A percentile compares a stretch with the other conserved stretches of the same genome.
These are phyloP conservation scores for Hycleus cichorii DNA, from an alignment of 1,140 invertebrate genomes.

Conservation along the genomic window DNA sequence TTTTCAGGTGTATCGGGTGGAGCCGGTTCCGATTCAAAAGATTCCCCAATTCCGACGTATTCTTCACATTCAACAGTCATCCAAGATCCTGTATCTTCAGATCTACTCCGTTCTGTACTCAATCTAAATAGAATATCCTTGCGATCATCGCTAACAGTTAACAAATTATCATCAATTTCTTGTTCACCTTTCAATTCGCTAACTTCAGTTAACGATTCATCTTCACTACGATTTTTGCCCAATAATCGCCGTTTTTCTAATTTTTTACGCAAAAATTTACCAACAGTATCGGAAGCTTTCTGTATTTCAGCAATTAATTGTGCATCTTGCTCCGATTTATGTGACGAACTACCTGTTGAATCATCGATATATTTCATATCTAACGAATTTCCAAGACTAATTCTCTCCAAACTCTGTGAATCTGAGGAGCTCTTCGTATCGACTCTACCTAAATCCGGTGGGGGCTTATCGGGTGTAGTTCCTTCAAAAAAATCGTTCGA, in stretches of 20 bases:
- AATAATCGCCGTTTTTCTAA: conserved; percentile 38
- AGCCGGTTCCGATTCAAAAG: conserved; percentile 34
- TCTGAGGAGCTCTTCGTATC: conserved; percentile 37
- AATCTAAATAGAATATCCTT: conserved; percentile 42
- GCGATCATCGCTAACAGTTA: conserved; percentile 37
- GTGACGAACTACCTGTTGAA: conserved; percentile 36
- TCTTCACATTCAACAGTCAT: conserved; percentile 56
- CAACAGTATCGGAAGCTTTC: conserved; percentile 34
- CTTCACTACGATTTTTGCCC: conserved; percentile 47
- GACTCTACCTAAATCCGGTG: conserved; percentile 31
- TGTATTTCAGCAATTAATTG: conserved; percentile 36
- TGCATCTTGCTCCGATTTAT: conserved; percentile 37
- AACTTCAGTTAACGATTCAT: conserved; percentile 56
- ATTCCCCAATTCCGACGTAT: conserved; percentile 47
- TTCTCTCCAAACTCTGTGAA: conserved; percentile 36
- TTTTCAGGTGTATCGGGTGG: conserved; percentile 36
- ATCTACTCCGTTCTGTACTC: conserved; percentile 45
- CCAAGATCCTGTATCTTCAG: conserved; percentile 55
- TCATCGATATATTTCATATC: conserved; percentile 41
- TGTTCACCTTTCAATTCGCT: conserved; percentile 47
- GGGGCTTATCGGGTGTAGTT: conserved; percentile 29
- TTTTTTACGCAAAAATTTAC: conserved; percentile 35
- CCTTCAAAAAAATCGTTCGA: conserved; percentile 41
- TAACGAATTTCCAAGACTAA: conserved; percentile 39
- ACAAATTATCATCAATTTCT: conserved; percentile 27